phyloP scores from a whole-genome alignment of 2,888 invertebrate genomes.

The Odontothrips loti region DNA sequence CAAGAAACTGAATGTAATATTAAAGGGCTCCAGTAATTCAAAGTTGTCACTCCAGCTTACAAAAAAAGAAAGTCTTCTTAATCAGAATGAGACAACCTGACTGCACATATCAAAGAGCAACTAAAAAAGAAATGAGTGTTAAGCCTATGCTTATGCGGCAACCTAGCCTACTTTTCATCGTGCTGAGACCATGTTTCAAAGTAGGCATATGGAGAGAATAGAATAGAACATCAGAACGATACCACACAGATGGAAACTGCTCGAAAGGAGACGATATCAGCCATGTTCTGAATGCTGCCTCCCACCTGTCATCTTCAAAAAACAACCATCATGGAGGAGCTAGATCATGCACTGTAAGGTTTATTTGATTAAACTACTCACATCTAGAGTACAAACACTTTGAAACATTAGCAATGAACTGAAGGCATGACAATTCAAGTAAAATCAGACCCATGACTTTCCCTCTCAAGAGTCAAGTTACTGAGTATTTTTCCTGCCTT shows the following conservation, averaged over 20 bases:
- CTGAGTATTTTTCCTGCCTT: no score
- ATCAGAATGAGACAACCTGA: not conserved
- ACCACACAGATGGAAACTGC: constrained; percentile 24
- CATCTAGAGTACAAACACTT: not conserved
- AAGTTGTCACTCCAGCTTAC: no score
- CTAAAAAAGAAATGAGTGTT: no score
- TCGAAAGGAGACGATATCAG: not conserved
- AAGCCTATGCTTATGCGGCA: no score
- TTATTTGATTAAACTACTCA: not conserved
- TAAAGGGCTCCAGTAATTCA: no score
- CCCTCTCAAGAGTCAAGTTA: no score
- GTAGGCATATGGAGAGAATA: not conserved
- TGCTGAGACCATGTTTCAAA: no score
- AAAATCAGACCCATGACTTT: not conserved
- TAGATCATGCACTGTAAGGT: not conserved
- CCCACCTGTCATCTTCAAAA: constrained; percentile 6
- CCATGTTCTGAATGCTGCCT: not conserved
- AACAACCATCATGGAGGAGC: constrained; percentile 13
- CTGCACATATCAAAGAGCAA: no score
- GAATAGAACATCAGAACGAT: constrained; percentile 14
- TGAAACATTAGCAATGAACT: not conserved
- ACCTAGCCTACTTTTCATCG: no score
- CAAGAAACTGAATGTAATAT: no score
- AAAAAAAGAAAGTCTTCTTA: not conserved
- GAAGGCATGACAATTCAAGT: no score